phyloP scores from a whole-genome alignment of 2,888 invertebrate genomes.

The Gisinianus flammeolus region DNA sequence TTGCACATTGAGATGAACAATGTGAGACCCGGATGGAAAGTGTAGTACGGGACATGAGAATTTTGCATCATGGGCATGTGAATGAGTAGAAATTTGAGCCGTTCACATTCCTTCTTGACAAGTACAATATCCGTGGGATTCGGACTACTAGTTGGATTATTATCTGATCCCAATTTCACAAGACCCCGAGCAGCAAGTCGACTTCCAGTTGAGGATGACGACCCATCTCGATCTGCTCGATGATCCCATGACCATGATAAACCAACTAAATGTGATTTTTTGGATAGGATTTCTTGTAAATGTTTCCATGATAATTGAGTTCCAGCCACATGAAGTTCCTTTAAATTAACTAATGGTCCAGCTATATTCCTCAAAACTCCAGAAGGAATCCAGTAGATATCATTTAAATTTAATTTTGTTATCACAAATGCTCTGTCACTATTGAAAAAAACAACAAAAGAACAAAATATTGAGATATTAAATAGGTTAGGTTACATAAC shows the following conservation, averaged over 20 bases:
- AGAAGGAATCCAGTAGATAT: conserved; percentile 56
- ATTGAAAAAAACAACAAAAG: no score
- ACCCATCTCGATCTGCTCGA: conserved; percentile 37
- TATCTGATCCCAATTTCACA: background rate
- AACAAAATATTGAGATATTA: no score
- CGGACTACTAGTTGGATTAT: background rate
- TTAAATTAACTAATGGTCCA: conserved; percentile 44
- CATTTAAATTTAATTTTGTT: conserved; percentile 45
- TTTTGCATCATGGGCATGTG: conserved; percentile 48
- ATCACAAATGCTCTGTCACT: conserved; percentile 42
- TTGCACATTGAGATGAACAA: conserved; percentile 51
- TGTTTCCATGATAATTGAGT: conserved; percentile 51
- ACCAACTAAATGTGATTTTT: conserved; percentile 3
- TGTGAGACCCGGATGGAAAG: conserved; percentile 46
- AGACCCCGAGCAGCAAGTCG: background rate
- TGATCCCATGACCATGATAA: conserved; percentile 55
- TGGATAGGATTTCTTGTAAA: conserved; percentile 46
- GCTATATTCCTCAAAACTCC: conserved; percentile 48
- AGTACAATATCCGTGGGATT: background rate
- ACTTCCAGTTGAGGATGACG: background rate
- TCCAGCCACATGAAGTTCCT: conserved; percentile 51
- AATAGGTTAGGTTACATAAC: no score
- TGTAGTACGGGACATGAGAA: conserved; percentile 35
- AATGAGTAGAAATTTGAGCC: conserved; percentile 33
- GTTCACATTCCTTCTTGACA: background rate